Conservation (phyloP, 1,140 invertebrate species). For the Holcopasites calliopsidis region DNA sequence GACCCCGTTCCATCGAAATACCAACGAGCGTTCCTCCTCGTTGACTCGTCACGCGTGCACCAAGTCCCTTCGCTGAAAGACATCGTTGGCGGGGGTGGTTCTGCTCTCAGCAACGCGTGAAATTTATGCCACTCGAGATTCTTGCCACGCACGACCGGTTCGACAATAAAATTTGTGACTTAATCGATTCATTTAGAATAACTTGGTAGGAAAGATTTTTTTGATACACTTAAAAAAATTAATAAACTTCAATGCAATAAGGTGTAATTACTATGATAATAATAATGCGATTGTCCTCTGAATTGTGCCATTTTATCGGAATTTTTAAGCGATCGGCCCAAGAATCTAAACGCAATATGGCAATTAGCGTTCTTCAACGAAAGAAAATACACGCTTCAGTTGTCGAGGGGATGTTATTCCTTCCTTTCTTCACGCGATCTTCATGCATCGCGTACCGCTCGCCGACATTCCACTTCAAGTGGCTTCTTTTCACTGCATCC, state of each 20-base stretch:
- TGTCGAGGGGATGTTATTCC: conserved; percentile 22
- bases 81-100: not conserved
- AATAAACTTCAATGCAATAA: not conserved
- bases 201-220: not conserved
- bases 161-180: not conserved
- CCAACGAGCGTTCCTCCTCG: not conserved
- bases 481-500: conserved; percentile 40
- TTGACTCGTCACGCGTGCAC: conserved; percentile 12
- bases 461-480: conserved; percentile 35
- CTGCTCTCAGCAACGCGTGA: not conserved
- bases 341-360: not conserved
- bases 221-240: too few relatives aligned
- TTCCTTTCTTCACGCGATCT: conserved; percentile 13
- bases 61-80: not conserved
- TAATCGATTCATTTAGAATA: not conserved
- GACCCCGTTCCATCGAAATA: not conserved
- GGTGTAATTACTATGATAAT: not conserved
- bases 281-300: too few relatives aligned
- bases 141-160: not conserved
- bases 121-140: not conserved
- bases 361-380: not conserved
- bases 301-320: too few relatives aligned
- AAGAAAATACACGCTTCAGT: not conserved
- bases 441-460: conserved; percentile 42
- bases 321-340: not conserved